phyloP scores from a whole-genome alignment of 2,888 invertebrate species.

The Tachystola acroxantha region DNA sequence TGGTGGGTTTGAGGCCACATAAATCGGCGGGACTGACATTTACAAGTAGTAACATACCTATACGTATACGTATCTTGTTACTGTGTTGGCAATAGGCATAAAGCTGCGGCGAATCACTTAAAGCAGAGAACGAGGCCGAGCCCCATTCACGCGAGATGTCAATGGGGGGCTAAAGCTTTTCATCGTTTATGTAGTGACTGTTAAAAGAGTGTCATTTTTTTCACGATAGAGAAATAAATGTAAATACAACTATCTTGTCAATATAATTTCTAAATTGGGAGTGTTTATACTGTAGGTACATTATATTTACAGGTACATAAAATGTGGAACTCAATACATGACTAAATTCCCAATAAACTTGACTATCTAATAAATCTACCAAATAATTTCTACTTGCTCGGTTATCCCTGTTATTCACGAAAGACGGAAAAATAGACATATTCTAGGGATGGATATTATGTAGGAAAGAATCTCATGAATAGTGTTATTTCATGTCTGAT shows the following conservation, averaged over 20 bases:
- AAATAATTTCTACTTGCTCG: no score
- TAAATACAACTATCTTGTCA: not conserved
- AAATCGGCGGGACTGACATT: no score
- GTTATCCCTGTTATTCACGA: no score
- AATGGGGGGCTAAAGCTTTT: conserved; percentile 56
- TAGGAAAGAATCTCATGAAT: conserved; percentile 14
- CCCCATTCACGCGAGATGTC: conserved; percentile 60
- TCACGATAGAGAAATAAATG: not conserved
- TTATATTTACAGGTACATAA: no score
- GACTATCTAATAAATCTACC: no score
- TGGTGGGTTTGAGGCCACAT: no score
- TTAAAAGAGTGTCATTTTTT: conserved; percentile 18
- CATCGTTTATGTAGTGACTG: conserved; percentile 44
- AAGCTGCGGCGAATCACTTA: conserved; percentile 41
- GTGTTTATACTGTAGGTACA: no score
- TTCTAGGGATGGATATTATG: not conserved
- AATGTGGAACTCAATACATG: no score
- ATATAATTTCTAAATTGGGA: no score
- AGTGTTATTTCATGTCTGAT: conserved; percentile 8
- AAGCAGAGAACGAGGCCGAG: conserved; percentile 59
- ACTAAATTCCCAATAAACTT: no score
- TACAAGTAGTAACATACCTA: no score
- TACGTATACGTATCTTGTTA: conserved; percentile 16
- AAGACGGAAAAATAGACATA: not conserved
- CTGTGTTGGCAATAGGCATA: conserved; percentile 38